Conservation (phyloP, 2,888 invertebrate species). For the Amphipoea oculea region DNA sequence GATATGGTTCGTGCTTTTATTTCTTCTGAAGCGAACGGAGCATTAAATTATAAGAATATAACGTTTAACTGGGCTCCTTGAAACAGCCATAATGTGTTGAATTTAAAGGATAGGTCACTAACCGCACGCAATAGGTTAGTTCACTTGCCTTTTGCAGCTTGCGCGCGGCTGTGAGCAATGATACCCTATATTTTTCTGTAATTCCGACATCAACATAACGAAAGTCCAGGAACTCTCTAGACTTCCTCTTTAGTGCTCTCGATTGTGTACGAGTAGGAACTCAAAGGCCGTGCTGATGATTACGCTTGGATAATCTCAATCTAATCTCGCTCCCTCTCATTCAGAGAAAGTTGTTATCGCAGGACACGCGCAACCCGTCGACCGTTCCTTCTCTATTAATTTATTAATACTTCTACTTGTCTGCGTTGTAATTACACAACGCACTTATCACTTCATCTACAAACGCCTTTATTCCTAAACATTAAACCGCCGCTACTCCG, state of each 20-base stretch:
- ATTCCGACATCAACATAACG: conserved; percentile 58
- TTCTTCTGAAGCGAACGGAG: conserved; percentile 16
- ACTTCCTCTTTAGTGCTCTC: conserved; percentile 79
- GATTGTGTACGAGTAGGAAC: conserved; percentile 81
- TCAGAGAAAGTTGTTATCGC: conserved; percentile 83
- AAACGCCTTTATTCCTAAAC: conserved; percentile 26
- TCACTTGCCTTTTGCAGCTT: conserved; percentile 22
- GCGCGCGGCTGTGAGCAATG: conserved; percentile 18
- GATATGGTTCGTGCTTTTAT: conserved; percentile 23
- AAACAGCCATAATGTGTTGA: conserved; percentile 4
- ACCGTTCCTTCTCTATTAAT: conserved; percentile 62
- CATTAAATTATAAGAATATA: conserved; percentile 24
- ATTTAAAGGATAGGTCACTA: conserved; percentile 22
- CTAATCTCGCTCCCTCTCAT: conserved; percentile 79
- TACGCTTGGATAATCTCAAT: conserved; percentile 83
- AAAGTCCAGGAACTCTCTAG: conserved; percentile 70
- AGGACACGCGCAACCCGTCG: conserved; percentile 62
- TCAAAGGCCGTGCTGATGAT: conserved; percentile 82
- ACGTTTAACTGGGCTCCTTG: background rate
- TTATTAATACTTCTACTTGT: conserved; percentile 59
- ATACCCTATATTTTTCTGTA: conserved; percentile 55
- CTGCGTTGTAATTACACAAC: conserved; percentile 67
- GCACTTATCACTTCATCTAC: conserved; percentile 53
- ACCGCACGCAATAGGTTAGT: conserved; percentile 22
- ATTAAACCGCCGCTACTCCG: conserved; percentile 22